Base-by-base conservation (phyloP, 2,888 invertebrate species). In the Myopa testacea region DNA sequence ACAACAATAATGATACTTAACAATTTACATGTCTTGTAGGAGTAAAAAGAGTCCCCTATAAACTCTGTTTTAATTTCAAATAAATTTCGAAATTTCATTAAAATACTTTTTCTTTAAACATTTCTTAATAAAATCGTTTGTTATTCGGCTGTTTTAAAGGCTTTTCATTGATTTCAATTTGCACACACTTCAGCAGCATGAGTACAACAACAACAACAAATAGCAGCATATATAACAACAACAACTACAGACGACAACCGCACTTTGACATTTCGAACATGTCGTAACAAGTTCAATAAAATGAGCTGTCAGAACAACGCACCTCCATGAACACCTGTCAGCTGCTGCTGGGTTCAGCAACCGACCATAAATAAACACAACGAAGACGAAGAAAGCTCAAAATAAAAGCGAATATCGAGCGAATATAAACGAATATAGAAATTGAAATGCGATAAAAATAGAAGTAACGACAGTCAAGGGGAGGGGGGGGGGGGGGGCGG, bases 241-340 rank as follows among this genome's bases (percentile, higher is more conserved):
- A 52, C 70, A 70, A 52, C 50, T n/a, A 50, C 50, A 50, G 6
- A 55, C 4, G 4, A 70, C 6, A 50, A 50, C 67, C 37, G 16
- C 67, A 67, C 37, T 67, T 67, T 67, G 67, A 67, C 67, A 67
- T 67, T 67, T 34, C 34, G 34, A 14, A 67, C 67, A n/a, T 50
- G 71, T 71, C 38, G 71, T n/a, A 62, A 63, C 73, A 63, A 62
- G 73, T 73, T 73, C 73, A 34, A 73, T 62, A 45, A 62, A 63
- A 73, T 63, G 63, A 63, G 73, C 73, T 73, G 73, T 62, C 73
- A 73, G 62, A 62, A 73, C 60, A 73, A 73, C 45, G 62, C 63
- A 26, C 62, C 73, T 63, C 34, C 40, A 37, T 45, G 34, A 62
- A 73, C 62, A 72, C 73, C 73, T 73, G 73, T 62, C 73, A 62